A percentile compares a stretch with the other conserved stretches of the same genome.
phyloP scores from a whole-genome alignment of 2,888 invertebrate species.

The Volucella inanis region DNA sequence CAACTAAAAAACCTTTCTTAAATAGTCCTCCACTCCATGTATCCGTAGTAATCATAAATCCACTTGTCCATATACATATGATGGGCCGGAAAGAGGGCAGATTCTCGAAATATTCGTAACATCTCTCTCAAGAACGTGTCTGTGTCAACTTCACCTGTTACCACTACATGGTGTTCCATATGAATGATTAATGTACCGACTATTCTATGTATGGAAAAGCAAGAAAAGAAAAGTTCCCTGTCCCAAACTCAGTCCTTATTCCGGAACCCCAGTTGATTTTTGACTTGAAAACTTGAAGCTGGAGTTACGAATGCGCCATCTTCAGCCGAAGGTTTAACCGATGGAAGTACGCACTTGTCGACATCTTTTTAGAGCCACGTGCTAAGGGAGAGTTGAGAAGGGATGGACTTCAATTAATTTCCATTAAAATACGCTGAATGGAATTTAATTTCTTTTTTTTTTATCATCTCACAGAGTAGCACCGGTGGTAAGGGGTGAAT shows the following conservation, averaged over 20 bases:
- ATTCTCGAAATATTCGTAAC: too few species aligned
- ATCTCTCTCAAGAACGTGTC: slow-evolving; percentile 20
- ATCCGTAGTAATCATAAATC: too few species aligned
- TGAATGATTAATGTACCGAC: slow-evolving; percentile 40
- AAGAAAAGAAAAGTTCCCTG: slow-evolving; percentile 4
- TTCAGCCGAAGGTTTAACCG: slow-evolving; percentile 26
- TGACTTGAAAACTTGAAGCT: slow-evolving; percentile 29
- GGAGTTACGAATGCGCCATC: neutral
- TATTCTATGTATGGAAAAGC: neutral
- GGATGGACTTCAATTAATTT: slow-evolving; percentile 79
- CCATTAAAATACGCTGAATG: slow-evolving; percentile 79
- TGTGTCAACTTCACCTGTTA: slow-evolving; percentile 44
- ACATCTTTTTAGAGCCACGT: neutral
- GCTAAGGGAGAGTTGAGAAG: neutral
- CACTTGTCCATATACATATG: too few species aligned
- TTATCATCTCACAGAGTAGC: slow-evolving; percentile 52
- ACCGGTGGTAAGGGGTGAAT: neutral
- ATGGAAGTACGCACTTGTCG: slow-evolving; percentile 47
- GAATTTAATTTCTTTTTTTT: slow-evolving; percentile 78
- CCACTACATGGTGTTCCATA: slow-evolving; percentile 23
- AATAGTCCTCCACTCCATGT: too few species aligned
- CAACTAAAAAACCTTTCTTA: too few species aligned
- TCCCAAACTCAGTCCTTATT: neutral
- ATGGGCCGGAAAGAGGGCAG: too few species aligned
- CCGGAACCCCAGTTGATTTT: slow-evolving; percentile 17